Evolutionary conservation across 2,888 invertebrate species (phyloP), one percentile per base, ranked within the genome.

Genomic region (Netelia fuscicornis): DNA sequence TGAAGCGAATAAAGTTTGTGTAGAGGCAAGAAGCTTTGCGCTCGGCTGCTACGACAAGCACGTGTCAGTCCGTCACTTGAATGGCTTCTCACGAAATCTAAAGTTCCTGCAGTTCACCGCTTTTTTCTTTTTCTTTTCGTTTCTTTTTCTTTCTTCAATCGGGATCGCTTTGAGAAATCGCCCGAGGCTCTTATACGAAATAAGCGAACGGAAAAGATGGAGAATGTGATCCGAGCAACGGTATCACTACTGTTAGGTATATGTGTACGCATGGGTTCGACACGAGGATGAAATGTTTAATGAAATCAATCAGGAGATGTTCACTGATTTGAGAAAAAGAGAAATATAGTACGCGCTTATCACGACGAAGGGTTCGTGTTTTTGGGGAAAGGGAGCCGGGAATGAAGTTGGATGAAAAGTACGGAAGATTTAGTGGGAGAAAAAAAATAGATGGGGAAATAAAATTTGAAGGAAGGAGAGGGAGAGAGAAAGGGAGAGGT

Each of bases 51-150:
- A 79, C 82, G 11, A 70, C 65, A 78, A 85, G 85, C 85, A 85
- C 85, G 85, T 85, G 85, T 85, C 85, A 85, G 85, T 82, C 75
- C 70, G 64, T 79, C 82, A 79, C 81, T 82, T 71, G 70, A 85
- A 85, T 79, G 71, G 65, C 71, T 77, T 72, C 75, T 70, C 74
- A 74, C 44, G 52, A 78, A 81, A 74, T 81, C 84, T 30, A 78
- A 72, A 64, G 62, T 64, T 74, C 54, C 74, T 20, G 48, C 44
- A 74, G 42, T 64, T 48, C 48, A 13, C 48, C 13, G 48, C 48
- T 48, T 13, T 48, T 3, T 54, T 37, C 48, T 23, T 54, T 54
- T 62, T 44, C 67, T 23, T 83, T 67, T 70, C 30, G 30, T 56
- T 76, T 42, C 42, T 77, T 77, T 56, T 56, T 70, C 37, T 84